Evolutionary conservation across 2,113 vertebrate species (phyloP).

Genomic region (Collichthys lucidus): DNA sequence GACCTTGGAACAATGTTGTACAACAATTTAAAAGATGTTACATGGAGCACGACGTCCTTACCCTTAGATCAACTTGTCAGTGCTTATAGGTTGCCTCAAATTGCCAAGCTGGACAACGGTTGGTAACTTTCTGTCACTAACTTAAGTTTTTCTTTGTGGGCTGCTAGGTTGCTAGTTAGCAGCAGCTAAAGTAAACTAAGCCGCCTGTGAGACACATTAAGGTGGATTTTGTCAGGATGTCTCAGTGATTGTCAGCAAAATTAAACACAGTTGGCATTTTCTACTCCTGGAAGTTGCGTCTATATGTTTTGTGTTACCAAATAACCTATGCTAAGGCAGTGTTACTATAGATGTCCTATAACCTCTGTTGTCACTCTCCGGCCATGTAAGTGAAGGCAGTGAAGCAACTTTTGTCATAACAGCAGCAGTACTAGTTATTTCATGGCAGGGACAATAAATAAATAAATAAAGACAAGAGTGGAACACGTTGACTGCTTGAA

Average conservation of each 20-base stretch:
- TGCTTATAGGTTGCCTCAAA: conserved; percentile 92
- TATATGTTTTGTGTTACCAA: not conserved
- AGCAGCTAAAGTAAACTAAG: conserved; percentile 15
- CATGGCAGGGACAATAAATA: not conserved
- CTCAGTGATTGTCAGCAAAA: not conserved
- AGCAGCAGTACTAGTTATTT: not conserved
- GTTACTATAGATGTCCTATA: not conserved
- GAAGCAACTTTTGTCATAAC: not conserved
- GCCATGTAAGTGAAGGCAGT: not conserved
- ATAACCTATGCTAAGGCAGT: not conserved
- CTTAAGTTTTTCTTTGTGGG: conserved; percentile 15
- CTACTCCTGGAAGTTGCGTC: not conserved
- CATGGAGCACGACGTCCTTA: conserved; percentile 92
- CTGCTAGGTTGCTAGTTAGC: conserved; percentile 53
- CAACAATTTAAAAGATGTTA: conserved; percentile 92
- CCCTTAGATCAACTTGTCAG: conserved; percentile 94
- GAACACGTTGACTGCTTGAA: not conserved
- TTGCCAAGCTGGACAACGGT: conserved; percentile 91
- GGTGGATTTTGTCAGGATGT: not conserved
- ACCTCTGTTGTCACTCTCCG: not conserved
- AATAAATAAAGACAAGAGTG: not conserved
- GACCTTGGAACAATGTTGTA: conserved; percentile 86
- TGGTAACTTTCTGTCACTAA: conserved; percentile 67
- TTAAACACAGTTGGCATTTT: not conserved
- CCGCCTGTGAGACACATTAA: not conserved